These are phyloP conservation scores for Passerina amoena DNA, from an alignment of 2,113 vertebrate genomes.

Conservation along the genomic window DNA sequence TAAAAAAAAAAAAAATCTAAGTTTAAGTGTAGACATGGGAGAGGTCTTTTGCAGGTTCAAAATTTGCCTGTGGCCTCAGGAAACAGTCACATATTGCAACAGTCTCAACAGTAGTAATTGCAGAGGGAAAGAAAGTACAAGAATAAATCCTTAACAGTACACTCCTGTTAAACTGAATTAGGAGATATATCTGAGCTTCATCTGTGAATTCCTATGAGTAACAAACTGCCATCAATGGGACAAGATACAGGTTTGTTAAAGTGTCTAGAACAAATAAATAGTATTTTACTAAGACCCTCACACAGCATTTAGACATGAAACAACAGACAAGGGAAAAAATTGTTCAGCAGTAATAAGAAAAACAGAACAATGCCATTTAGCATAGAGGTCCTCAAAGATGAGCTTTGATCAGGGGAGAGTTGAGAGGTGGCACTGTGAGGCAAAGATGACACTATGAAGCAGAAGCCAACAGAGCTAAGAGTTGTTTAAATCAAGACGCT, in stretches of 20 bases:
- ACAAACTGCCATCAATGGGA: neutral
- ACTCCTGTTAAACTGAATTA: neutral
- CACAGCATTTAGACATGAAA: neutral
- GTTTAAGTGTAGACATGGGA: neutral
- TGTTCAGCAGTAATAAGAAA: neutral
- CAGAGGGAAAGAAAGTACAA: neutral
- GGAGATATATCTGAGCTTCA: neutral
- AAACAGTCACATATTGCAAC: neutral
- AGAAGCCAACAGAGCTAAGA: neutral
- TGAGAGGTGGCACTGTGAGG: neutral
- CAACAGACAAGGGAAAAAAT: neutral
- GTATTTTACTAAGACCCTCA: neutral
- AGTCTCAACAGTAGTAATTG: neutral
- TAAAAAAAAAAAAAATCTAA: neutral
- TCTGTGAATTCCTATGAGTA: neutral
- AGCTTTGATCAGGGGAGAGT: neutral
- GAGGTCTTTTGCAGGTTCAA: neutral
- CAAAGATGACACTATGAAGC: neutral
- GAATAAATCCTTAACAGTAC: neutral
- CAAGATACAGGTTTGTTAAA: neutral
- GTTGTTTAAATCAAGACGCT: neutral
- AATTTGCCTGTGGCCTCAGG: neutral
- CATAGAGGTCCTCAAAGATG: neutral
- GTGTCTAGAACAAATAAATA: neutral
- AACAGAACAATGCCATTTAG: neutral